Evolutionary conservation across 2,888 invertebrate genomes (phyloP).

Genomic region (Leptinotarsa rubiginosa): DNA sequence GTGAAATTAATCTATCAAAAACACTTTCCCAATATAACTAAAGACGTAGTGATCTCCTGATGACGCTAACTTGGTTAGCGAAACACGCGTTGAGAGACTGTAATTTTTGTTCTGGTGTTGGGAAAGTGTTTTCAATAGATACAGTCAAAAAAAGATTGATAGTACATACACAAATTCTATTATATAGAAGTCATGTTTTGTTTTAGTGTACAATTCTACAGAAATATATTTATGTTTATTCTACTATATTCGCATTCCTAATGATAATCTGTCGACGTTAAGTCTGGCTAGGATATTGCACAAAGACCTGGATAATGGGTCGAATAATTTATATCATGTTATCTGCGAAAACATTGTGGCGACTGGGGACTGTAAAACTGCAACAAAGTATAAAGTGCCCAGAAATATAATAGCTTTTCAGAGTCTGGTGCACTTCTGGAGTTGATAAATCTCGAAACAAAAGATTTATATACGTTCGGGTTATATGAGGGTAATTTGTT

Average conservation of each 20-base stretch:
- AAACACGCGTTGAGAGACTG: too few species aligned
- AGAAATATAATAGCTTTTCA: constrained; percentile 21
- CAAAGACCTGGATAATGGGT: constrained; percentile 26
- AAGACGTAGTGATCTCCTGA: too few species aligned
- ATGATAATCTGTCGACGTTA: not conserved
- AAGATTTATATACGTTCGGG: constrained; percentile 10
- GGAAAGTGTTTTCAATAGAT: too few species aligned
- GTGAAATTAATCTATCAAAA: too few species aligned
- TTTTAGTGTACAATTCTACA: not conserved
- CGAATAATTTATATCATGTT: constrained; percentile 29
- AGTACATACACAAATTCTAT: too few species aligned
- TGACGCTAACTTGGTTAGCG: too few species aligned
- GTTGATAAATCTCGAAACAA: constrained; percentile 20
- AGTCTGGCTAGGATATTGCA: constrained; percentile 17
- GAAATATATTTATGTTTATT: not conserved
- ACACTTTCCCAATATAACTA: too few species aligned
- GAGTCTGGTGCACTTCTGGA: constrained; percentile 19
- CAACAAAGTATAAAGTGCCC: constrained; percentile 25
- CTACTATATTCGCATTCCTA: not conserved
- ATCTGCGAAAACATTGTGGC: constrained; percentile 21
- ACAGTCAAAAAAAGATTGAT: too few species aligned
- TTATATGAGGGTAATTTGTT: constrained; percentile 2
- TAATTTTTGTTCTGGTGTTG: too few species aligned
- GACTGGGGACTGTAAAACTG: constrained; percentile 18
- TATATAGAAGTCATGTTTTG: too few species aligned